A percentile compares a stretch with the other conserved stretches of the same genome.
phyloP scores from a whole-genome alignment of 2,888 invertebrate genomes.

The Ethmia dodecea region DNA sequence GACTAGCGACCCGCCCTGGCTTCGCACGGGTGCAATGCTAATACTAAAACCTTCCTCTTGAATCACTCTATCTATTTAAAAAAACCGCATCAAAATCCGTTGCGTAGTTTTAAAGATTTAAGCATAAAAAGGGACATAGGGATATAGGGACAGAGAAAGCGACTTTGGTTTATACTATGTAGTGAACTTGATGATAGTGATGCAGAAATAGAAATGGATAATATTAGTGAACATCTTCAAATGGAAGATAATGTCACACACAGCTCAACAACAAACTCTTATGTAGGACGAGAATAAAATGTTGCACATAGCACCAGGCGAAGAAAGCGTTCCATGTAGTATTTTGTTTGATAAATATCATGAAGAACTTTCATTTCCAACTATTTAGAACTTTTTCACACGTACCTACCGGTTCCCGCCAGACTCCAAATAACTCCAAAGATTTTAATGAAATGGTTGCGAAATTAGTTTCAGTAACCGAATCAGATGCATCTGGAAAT shows the following conservation, averaged over 20 bases:
- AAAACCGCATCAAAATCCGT: too few relatives aligned
- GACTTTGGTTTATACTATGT: too few relatives aligned
- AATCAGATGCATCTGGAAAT: slow-evolving; percentile 29
- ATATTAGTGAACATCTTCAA: slow-evolving; percentile 24
- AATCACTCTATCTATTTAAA: too few relatives aligned
- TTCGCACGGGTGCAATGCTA: too few relatives aligned
- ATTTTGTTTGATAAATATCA: slow-evolving; percentile 34
- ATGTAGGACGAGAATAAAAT: slow-evolving; percentile 20
- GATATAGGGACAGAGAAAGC: too few relatives aligned
- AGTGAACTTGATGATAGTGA: too few relatives aligned
- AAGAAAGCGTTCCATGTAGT: slow-evolving; percentile 20
- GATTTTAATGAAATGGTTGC: slow-evolving; percentile 23
- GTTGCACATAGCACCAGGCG: slow-evolving; percentile 17
- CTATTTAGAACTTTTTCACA: slow-evolving; percentile 34
- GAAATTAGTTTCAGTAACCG: slow-evolving; percentile 27
- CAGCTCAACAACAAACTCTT: slow-evolving; percentile 21
- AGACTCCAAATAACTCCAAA: slow-evolving; percentile 20
- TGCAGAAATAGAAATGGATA: slow-evolving; percentile 19
- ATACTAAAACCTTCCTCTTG: too few relatives aligned
- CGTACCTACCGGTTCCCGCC: too few relatives aligned
- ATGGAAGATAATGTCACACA: slow-evolving; percentile 25
- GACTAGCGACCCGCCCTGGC: too few relatives aligned
- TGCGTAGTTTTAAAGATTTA: too few relatives aligned
- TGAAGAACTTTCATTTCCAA: slow-evolving; percentile 43
- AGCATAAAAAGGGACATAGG: too few relatives aligned